These are phyloP conservation scores for Esox lucius DNA, from an alignment of 2,797 vertebrate species.

Conservation along the genomic window DNA sequence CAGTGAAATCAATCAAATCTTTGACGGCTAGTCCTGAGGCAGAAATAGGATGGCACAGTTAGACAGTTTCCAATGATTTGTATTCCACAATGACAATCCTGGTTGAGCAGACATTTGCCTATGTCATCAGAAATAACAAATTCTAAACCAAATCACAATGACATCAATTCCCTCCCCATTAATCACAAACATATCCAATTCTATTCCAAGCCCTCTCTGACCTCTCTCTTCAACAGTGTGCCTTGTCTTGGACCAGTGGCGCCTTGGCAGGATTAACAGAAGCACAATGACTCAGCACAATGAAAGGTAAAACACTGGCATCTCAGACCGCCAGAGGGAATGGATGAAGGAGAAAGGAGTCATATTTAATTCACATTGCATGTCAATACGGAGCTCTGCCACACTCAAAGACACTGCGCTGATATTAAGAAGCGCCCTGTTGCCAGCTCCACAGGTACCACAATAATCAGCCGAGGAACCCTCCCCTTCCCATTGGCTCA, in stretches of 20 bases:
- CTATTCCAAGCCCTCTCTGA: neutral
- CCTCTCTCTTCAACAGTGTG: neutral
- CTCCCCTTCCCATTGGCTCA: slow-evolving; percentile 14
- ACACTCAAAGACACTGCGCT: slow-evolving; percentile 20
- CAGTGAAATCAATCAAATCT: neutral
- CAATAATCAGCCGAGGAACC: neutral
- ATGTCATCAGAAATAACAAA: neutral
- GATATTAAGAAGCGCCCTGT: slow-evolving; percentile 5
- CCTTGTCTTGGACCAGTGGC: neutral
- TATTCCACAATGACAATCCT: slow-evolving; percentile 19
- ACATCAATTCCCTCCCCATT: neutral
- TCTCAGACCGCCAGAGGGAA: slow-evolving; percentile 26
- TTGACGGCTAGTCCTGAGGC: neutral
- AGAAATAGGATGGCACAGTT: neutral
- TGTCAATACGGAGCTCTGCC: slow-evolving; percentile 3
- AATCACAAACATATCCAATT: neutral
- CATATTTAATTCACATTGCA: slow-evolving; percentile 62
- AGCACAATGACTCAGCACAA: slow-evolving; percentile 56
- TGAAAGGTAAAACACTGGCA: slow-evolving; percentile 3
- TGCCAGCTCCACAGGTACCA: slow-evolving; percentile 17
- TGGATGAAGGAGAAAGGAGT: slow-evolving; percentile 34
- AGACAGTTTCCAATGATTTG: slow-evolving; percentile 12
- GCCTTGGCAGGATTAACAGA: neutral
- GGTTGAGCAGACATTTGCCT: slow-evolving; percentile 2
- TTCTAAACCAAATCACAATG: neutral